phyloP scores from a whole-genome alignment of 2,113 vertebrate species.

The Tyto alba region DNA sequence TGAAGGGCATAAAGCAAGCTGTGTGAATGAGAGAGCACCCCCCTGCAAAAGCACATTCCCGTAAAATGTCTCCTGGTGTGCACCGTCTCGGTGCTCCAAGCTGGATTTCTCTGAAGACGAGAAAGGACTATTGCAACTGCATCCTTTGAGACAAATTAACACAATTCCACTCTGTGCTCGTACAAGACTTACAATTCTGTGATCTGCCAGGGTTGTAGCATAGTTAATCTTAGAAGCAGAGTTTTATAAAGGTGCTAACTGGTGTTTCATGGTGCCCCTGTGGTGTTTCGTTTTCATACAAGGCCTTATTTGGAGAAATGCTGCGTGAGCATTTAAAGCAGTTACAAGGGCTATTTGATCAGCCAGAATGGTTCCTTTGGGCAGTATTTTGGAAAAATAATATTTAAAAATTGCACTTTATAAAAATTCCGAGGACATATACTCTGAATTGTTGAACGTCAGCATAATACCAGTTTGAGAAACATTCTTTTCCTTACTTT shows the following conservation, averaged over 20 bases:
- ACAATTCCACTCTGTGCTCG: background rate
- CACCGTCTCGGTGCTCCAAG: background rate
- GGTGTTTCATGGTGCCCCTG: constrained; percentile 39
- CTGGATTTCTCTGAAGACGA: background rate
- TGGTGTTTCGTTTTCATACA: constrained; percentile 23
- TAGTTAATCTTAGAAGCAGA: constrained; percentile 42
- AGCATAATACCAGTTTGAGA: background rate
- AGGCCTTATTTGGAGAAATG: constrained; percentile 47
- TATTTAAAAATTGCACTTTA: constrained; percentile 44
- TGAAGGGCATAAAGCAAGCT: background rate
- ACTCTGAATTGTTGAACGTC: background rate
- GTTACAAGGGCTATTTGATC: constrained; percentile 52
- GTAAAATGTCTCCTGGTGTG: background rate
- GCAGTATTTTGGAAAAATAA: constrained; percentile 43
- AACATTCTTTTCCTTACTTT: background rate
- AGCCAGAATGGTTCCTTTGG: constrained; percentile 33
- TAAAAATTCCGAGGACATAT: constrained; percentile 11
- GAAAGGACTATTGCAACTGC: constrained; percentile 12
- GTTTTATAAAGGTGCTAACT: constrained; percentile 59
- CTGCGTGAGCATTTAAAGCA: constrained; percentile 3
- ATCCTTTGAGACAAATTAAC: constrained; percentile 42
- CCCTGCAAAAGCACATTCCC: background rate
- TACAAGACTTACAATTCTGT: background rate
- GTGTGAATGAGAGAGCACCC: background rate
- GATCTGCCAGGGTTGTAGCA: constrained; percentile 41